Evolutionary conservation across 2,888 invertebrate genomes (phyloP).

Genomic region (Pterostichus niger): DNA sequence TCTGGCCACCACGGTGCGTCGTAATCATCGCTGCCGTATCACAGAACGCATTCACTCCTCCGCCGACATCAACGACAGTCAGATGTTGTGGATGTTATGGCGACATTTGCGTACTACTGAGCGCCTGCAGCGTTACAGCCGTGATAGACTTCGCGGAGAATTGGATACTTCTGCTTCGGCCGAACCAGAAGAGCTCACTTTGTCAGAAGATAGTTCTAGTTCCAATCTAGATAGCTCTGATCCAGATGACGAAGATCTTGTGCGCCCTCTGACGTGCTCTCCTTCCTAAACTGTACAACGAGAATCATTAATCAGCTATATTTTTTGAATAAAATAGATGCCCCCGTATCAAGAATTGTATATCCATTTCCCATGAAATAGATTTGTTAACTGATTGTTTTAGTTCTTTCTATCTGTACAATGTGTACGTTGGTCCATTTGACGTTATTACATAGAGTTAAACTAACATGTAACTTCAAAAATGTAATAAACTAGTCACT

Average conservation of each 20-base stretch:
- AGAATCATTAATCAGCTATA: constrained; percentile 22
- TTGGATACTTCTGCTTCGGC: constrained; percentile 26
- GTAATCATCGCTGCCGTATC: constrained; percentile 69
- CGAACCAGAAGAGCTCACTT: constrained; percentile 58
- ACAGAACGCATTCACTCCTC: constrained; percentile 67
- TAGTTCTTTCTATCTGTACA: constrained; percentile 34
- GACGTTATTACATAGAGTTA: constrained; percentile 34
- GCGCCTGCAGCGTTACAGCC: constrained; percentile 35
- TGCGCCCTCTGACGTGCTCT: constrained; percentile 56
- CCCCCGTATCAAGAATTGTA: constrained; percentile 20
- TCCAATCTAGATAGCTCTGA: constrained; percentile 55
- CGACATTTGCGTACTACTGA: constrained; percentile 72
- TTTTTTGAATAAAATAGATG: constrained; percentile 37
- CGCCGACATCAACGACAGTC: constrained; percentile 72
- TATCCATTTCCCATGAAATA: constrained; percentile 23
- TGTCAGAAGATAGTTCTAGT: constrained; percentile 60
- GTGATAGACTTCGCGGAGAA: constrained; percentile 5
- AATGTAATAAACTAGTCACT: constrained; percentile 50
- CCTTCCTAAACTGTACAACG: constrained; percentile 63
- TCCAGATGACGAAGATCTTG: constrained; percentile 58
- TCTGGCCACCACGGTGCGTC: constrained; percentile 76
- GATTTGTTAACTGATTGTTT: constrained; percentile 49
- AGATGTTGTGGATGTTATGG: constrained; percentile 76
- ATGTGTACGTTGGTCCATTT: constrained; percentile 32
- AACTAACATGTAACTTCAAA: constrained; percentile 47